Evolutionary conservation across 2,888 invertebrate genomes (phyloP), one percentile per base, ranked within the genome.

Genomic region (Parascotia fuliginaria): DNA sequence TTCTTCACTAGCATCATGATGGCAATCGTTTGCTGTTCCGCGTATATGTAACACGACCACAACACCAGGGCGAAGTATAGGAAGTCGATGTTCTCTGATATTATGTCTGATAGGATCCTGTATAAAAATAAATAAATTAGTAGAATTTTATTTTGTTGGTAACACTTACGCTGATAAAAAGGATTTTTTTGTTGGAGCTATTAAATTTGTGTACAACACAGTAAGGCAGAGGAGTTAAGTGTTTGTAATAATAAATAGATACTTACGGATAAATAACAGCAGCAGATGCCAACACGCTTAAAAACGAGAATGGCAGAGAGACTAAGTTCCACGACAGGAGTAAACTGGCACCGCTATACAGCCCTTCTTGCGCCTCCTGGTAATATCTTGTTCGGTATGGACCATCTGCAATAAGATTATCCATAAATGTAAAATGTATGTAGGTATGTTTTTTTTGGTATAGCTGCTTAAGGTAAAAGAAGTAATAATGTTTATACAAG

Each of bases 351-450:
- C 98, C 98, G 2, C 96, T 95, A 81, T 98, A 98, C 0, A 97
- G 87, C 0, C 97, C 97, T 82, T 98, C 97, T 42, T 97, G 95
- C 0, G 96, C 95, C 75, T 98, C 98, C 77, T 98, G 97, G 65
- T 97, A 97, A 85, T 97, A 98, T 31, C 97, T 93, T n/a, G 96
- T 97, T n/a, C 98, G 93, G 86, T 96, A 96, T 24, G 94, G 94
- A 2, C 97, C 96, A 90, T 95, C 97, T 97, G 77, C 12, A 89
- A 86, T 39, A 29, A 46, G 36, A n/a, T n/a, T n/a, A n/a, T n/a
- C n/a, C n/a, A n/a, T n/a, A n/a, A n/a, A n/a, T n/a, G n/a, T n/a
- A n/a, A n/a, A n/a, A n/a, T n/a, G n/a, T n/a, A n/a, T n/a, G n/a
- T n/a, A n/a, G n/a, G n/a, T n/a, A n/a, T n/a, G n/a, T n/a, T n/a